phyloP scores from a whole-genome alignment of 2,797 vertebrate species.

The Enteromius afrohamiltoni region DNA sequence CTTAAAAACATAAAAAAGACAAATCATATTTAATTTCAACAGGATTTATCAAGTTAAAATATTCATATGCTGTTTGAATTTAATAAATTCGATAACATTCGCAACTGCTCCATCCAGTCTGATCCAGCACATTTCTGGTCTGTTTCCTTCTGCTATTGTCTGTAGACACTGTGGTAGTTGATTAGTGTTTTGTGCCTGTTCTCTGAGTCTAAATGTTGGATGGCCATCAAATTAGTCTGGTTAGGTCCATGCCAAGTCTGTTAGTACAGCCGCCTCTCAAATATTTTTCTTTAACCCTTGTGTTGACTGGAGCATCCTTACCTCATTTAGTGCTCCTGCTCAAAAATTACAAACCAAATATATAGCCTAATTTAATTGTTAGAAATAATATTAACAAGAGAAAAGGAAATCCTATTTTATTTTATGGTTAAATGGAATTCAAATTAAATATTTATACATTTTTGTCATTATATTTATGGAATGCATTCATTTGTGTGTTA shows the following conservation, averaged over 20 bases:
- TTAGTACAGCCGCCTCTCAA: neutral
- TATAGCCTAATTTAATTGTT: neutral
- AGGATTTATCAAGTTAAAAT: neutral
- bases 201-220: constrained; percentile 33
- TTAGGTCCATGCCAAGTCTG: constrained; percentile 31
- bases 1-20: neutral
- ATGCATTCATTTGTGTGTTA: neutral
- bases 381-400: neutral
- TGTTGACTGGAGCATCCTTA: neutral
- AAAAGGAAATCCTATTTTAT: neutral
- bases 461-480: neutral
- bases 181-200: constrained; percentile 45
- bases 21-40: neutral
- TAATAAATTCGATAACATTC: constrained; percentile 11
- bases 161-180: constrained; percentile 26
- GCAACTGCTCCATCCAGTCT: constrained; percentile 36
- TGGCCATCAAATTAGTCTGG: constrained; percentile 30
- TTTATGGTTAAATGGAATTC: neutral
- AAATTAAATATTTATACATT: neutral
- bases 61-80: neutral
- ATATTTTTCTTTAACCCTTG: neutral
- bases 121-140: constrained; percentile 33
- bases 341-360: neutral
- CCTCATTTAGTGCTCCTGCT: neutral
- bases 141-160: constrained; percentile 10